Evolutionary conservation across 2,113 vertebrate genomes (phyloP), one percentile per base, ranked within the genome.

Genomic region (Megaleporinus macrocephalus): DNA sequence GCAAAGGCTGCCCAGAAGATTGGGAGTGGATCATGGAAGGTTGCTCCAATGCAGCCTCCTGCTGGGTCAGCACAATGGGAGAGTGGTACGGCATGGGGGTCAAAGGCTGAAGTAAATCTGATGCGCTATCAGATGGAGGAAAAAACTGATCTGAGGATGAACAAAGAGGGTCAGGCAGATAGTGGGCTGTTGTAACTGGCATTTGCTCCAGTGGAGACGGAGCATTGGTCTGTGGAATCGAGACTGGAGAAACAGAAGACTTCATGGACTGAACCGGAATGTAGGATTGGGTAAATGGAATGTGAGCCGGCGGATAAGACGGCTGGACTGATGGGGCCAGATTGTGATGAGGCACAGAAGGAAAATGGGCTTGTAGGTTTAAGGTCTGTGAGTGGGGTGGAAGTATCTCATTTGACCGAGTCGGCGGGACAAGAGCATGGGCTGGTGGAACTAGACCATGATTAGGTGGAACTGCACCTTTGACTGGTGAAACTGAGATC

Each of bases 31-130:
- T 57, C 59, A 83, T 68, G 5, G 68, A 57, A 14, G 26, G 18
- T 30, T 62, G 63, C 27, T 76, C 63, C 2, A 70, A 44, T 24
- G 49, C 7, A 2, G 78, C 51, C 27, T 83, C 77, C 14, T 86
- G 80, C 51, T 70, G 71, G 6, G 61, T 80, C 66, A 85, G 55
- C 16, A 85, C 16, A 66, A 83, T 44, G 44, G 80, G 36, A n/a
- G 80, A 66, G 4, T 82, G 72, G 49, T 83, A 83, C 29, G 78
- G 27, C 27, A 83, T 72, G 53, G 73, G 53, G 29, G 78, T 49
- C 53, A 83, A 57, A 36, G 84, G 70, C 33, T 80, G 73, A 73
- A 83, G 81, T 68, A 86, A 83, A 83, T 82, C 73, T 36, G 86
- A 55, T 2, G 80, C 36, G 44, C 80, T 82, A 36, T 83, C 80